Evolutionary conservation across 2,888 invertebrate genomes (phyloP), one percentile per base, ranked within the genome.

Genomic region (Drosophila demipolita): DNA sequence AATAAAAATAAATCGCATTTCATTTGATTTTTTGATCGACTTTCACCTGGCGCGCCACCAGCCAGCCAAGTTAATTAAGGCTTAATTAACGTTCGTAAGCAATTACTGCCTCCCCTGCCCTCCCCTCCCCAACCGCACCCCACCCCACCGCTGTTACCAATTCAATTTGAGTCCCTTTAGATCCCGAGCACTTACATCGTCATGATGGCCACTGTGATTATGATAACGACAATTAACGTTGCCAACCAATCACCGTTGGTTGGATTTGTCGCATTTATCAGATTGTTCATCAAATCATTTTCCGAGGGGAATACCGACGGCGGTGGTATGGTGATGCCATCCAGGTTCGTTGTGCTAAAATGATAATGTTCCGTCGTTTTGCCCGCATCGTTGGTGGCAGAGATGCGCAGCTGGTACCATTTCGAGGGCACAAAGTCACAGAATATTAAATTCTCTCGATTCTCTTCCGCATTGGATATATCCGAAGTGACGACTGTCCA

Each of bases 301-400:
- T 93, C 93, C 52, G 92, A 89, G 57, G 92, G 92, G 75, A 93
- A 92, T 9, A 91, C 88, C 3, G 91, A 78, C 0, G 93, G 93
- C 33, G 93, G 92, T 20, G 92, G 91, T 65, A 93, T 92, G 42
- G 92, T 90, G 33, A 91, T 89, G 17, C 95, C 95, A 78, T 94
- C 94, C 0, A 94, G 89, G 26, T 94, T 94, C 33, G 94, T 93
- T 36, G 95, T 95, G 52, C 94, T 94, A 84, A 95, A 95, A 87
- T 95, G 95, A 83, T 94, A 95, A 60, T 94, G 94, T 75, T 95
- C 95, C 1, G 94, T 94, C 55, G 95, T 94, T 93, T 94, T 94
- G 1, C 95, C 95, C 8, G 95, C 95, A 87, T 95, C 95, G 88
- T 95, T 95, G 9, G 94, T 94, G 33, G 95, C 95, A 0, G 95